Base-by-base conservation (phyloP, 1,140 invertebrate species). In the Archegozetes longisetosus region DNA sequence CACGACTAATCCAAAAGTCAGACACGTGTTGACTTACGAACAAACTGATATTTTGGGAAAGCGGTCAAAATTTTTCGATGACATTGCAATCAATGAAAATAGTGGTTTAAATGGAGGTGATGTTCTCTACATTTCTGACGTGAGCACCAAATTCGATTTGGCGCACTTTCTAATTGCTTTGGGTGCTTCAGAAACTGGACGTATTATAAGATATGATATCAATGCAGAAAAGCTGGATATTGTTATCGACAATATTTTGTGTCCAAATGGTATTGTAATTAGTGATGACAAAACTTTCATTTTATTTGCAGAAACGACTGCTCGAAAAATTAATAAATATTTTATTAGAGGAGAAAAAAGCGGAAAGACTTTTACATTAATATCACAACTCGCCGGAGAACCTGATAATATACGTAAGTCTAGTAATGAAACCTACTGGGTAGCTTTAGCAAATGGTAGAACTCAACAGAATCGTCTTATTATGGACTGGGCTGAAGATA, bases 401-500 rank as follows among this genome's bases (percentile, higher is more conserved):
- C 84, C 85, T n/a, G 87, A 92, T 70, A 90, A 88, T 70, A 70
- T 89, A 46, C 76, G 82, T 47, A 71, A 71, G 0, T 82, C 83
- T 67, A 78, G 75, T 22, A 53, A 58, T 46, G 82, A 80, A 28
- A 83, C 82, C 9, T 79, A 85, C 64, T 76, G 84, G 60, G 74
- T 86, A 0, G 74, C 76, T 1, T 66, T 87, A 13, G 71, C 82
- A 13, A 29, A 66, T 0, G 69, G 72, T 4, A 69, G 75, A 26
- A 58, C 64, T 24, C 54, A 64, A 25, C 63, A 67, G 24, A 62
- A 65, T 23, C 69, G 66, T 17, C 62, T 58, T 27, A 25, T 69
- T 4, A 23, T 70, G 13, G 74, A 76, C 58, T 62, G 64, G 25
- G 61, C 70, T 27, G 66, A 64, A n/a, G 51, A 60, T 6, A 64